Percentiles rank a stretch among this genome's conserved stretches.
phyloP scores from a whole-genome alignment of 2,797 vertebrate species.

The Pipistrellus kuhlii region DNA sequence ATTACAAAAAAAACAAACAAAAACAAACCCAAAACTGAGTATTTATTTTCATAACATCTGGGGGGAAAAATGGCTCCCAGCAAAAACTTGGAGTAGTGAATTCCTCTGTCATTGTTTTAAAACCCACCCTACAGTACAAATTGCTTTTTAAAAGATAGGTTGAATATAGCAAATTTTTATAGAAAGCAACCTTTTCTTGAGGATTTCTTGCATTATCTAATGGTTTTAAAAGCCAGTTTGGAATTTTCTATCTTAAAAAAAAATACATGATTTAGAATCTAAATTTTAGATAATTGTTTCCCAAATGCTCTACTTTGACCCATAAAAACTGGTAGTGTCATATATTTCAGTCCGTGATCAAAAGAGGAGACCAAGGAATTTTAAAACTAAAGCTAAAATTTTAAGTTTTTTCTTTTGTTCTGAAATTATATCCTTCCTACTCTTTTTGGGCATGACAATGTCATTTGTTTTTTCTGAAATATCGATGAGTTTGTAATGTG shows the following conservation, averaged over 20 bases:
- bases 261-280: neutral
- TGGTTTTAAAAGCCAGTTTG: neutral
- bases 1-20: neutral
- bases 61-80: neutral
- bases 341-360: neutral
- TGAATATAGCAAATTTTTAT: neutral
- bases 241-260: conserved; percentile 43
- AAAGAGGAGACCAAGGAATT: neutral
- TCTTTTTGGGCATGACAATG: neutral
- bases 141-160: neutral
- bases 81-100: neutral
- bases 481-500: neutral
- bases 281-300: neutral
- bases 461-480: conserved; percentile 31
- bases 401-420: neutral
- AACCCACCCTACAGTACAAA: neutral
- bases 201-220: neutral
- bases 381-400: neutral
- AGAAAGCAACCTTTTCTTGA: neutral
- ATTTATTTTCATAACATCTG: neutral
- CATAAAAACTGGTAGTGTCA: neutral
- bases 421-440: neutral
- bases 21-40: neutral
- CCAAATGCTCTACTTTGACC: neutral
- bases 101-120: neutral